Base-by-base conservation (phyloP, 2,888 invertebrate genomes). In the Eretmocerus hayati region DNA sequence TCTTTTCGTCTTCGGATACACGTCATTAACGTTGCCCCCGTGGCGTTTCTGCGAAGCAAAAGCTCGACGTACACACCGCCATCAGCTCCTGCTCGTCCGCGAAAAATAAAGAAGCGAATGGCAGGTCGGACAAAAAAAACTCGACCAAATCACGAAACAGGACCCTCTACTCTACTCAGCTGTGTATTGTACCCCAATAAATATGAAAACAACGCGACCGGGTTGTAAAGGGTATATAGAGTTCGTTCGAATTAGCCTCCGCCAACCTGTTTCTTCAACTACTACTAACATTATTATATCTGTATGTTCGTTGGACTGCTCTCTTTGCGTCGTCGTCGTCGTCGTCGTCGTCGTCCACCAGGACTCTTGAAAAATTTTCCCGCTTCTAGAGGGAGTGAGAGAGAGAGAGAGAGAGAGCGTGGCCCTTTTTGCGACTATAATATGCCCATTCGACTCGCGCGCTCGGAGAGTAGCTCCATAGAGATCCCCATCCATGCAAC, bases 181-280 rank as follows among this genome's bases (percentile, higher is more conserved):
- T 5, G 21, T 13, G 26, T 61, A 11, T 6, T 26, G 11, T 65
- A 67, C 65, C 63, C 64, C 67, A 66, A 69, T 69, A 69, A 69
- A 70, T 68, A 69, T 69, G 64, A 69, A 70, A 68, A 69, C 65
- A 66, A 68, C 65, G 61, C 64, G 62, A 62, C 55, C 51, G 63
- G 58, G 59, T 58, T 58, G 62, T 64, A 21, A 21, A 31, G 21
- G 21, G 22, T 30, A 35, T 33, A 21, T 30, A 33, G 37, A 36
- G 48, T 30, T 31, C 19, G 40, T 69, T 68, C 66, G 65, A 60
- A 60, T 53, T 56, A 55, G 55, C 56, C 56, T 52, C 54, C n/a
- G 11, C 26, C 47, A 48, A 52, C 54, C 54, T 48, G 42, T 48
- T 49, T 48, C 31, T 22, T 43, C 36, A 51, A 53, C 54, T 48